Evolutionary conservation across 2,888 invertebrate genomes (phyloP).

Genomic region (Cheilosia pagana): DNA sequence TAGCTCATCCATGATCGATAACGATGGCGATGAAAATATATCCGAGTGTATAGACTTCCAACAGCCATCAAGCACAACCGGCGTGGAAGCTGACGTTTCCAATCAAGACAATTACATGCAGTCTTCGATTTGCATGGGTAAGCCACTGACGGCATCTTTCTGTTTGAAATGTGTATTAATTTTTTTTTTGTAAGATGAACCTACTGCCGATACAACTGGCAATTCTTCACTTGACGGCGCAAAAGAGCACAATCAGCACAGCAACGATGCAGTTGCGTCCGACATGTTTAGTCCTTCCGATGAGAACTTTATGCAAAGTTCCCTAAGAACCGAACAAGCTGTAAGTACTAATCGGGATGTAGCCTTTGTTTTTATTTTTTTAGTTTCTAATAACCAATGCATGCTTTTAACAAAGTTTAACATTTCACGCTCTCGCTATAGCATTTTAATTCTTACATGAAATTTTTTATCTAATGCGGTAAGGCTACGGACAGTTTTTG

Average conservation of each 20-base stretch:
- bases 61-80: conserved; percentile 61
- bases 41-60: conserved; percentile 47
- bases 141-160: background rate
- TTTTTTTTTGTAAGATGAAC: conserved; percentile 33
- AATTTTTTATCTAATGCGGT: background rate
- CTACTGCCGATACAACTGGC: conserved; percentile 47
- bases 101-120: conserved; percentile 56
- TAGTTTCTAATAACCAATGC: background rate
- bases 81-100: conserved; percentile 34
- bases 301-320: conserved; percentile 38
- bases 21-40: conserved; percentile 40
- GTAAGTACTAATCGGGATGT: conserved; percentile 1
- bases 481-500: background rate
- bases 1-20: conserved; percentile 31
- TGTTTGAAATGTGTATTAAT: background rate
- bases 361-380: background rate
- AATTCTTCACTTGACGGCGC: conserved; percentile 10
- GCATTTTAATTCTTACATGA: background rate
- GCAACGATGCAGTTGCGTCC: conserved; percentile 73
- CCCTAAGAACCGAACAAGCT: conserved; percentile 21
- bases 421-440: background rate
- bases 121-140: conserved; percentile 47
- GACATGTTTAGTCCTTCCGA: conserved; percentile 77
- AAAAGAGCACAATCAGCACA: conserved; percentile 46
- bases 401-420: background rate